Evolutionary conservation across 2,888 invertebrate species (phyloP), one percentile per base, ranked within the genome.

Genomic region (Hyppa rectilinea): DNA sequence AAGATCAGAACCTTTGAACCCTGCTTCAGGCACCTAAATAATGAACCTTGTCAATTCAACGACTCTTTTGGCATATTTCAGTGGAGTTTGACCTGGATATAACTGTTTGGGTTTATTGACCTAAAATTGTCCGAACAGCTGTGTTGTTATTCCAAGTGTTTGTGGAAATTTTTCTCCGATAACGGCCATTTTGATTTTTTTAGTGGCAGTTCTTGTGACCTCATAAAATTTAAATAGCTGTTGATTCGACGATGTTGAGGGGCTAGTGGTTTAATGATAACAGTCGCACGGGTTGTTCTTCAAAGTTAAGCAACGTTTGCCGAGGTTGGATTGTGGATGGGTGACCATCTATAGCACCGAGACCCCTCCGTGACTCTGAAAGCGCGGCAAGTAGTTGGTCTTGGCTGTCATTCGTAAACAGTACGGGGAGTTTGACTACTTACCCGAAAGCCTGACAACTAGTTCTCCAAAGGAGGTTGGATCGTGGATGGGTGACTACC

Each of bases 1-100:
- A 63, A 0, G 34, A 55, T 65, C 66, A 71, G 65, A 69, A 73
- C 73, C 69, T 70, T 69, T 71, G 62, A 73, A 69, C 47, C 64
- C 55, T 50, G 40, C 31, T 55, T 50, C 23, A 65, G 59, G 55
- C 36, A 36, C 29, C 55, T 69, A 53, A 65, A 62, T 76, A 76
- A 81, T 81, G 67, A 58, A 58, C 52, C 50, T 63, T 66, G 70
- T 66, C 70, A 49, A 64, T 71, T 76, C 49, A 61, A 66, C 55
- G 60, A 71, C 56, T 71, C 63, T 65, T n/a, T 80, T 34, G 71
- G 50, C 65, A 52, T 63, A 75, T 80, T 78, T 74, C 34, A 17
- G 6, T n/a, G 58, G 26, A 74, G 60, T 80, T 68, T 74, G 67
- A 63, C 80, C 77, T 26, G 47, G 50, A 77, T 77, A 67, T 80